Evolutionary conservation across 2,797 vertebrate species (phyloP), one percentile per base, ranked within the genome.

Genomic region (Labroides dimidiatus): DNA sequence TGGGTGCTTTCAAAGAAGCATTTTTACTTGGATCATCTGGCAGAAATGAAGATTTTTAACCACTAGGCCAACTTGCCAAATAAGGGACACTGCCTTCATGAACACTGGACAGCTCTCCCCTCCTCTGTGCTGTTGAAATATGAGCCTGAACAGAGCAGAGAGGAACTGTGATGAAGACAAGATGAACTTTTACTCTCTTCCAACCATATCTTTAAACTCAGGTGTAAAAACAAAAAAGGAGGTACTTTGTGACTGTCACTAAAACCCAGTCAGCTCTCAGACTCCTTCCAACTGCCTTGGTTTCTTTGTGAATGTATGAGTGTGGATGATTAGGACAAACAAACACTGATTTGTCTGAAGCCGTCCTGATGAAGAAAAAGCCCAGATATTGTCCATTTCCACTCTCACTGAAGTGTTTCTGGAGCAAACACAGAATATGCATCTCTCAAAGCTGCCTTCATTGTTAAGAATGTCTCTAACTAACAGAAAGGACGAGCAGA

Each of bases 221-320:
- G 93, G 93, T 93, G 30, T 86, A 86, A 84, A 84, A 78, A 82
- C n/a, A n/a, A 51, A 84, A 78, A 82, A 85, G 72, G 89, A 85
- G 87, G 85, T 90, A 88, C 90, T 83, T 70, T 72, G 80, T 78
- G 82, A 80, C 80, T 66, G 80, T 82, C 69, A 80, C 80, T 58
- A 43, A 55, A 52, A 70, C 57, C 74, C 68, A 55, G 67, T 74
- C 70, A 53, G 66, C 76, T 80, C 80, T 73, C 78, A 78, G 77
- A 54, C 82, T 77, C 73, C 75, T 69, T 80, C 42, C 63, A 41
- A 82, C 88, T 88, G 91, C 91, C 91, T 92, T 90, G 57, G 64
- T 87, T 75, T 85, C 47, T 77, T 82, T 60, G 69, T 93, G 93
- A 95, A 94, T 95, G 94, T 93, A 93, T 68, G 82, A 82, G 81